Percentiles rank a stretch among this genome's conserved stretches.
These are phyloP conservation scores for Cheirogaleus major DNA, from an alignment of 2,797 vertebrate species.

Conservation along the genomic window DNA sequence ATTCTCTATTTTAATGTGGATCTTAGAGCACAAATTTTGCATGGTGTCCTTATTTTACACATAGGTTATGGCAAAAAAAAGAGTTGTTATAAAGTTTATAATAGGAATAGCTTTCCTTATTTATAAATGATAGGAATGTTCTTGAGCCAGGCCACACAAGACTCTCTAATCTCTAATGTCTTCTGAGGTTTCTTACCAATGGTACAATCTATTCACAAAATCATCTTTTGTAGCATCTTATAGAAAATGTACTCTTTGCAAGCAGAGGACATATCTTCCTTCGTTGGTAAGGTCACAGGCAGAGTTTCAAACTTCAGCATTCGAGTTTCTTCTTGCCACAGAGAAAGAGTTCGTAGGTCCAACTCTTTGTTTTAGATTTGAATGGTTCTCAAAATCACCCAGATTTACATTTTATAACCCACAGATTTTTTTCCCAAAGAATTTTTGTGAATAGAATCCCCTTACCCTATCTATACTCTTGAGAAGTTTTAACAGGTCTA, in stretches of 20 bases:
- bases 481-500: neutral
- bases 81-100: neutral
- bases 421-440: neutral
- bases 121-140: neutral
- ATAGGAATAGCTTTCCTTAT: neutral
- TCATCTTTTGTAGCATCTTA: neutral
- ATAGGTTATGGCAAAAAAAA: neutral
- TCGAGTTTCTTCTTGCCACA: neutral
- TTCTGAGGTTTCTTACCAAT: neutral
- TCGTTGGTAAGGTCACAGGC: neutral
- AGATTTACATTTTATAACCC: neutral
- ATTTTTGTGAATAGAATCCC: neutral
- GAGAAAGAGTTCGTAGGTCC: neutral
- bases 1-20: neutral
- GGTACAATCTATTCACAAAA: neutral
- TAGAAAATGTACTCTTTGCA: neutral
- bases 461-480: neutral
- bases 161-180: neutral
- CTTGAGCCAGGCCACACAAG: neutral
- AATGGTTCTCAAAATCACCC: neutral
- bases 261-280: neutral
- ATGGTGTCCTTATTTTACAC: neutral
- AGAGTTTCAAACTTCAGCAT: neutral
- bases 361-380: neutral
- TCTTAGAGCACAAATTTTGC: neutral